Evolutionary conservation across 2,113 vertebrate species (phyloP).

Genomic region (Origma solitaria): DNA sequence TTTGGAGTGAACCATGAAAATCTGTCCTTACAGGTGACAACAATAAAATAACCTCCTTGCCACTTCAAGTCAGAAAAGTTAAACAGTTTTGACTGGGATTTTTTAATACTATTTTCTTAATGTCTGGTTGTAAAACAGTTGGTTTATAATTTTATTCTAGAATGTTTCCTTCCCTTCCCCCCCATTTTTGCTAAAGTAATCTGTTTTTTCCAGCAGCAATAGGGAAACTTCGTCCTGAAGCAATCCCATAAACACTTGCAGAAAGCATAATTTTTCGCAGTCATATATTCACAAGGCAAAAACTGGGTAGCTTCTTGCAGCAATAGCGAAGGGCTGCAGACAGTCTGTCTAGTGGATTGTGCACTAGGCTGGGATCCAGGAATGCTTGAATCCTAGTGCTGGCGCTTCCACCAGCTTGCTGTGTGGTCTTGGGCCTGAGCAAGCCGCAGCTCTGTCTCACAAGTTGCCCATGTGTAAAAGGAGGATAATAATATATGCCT

Average conservation of each 20-base stretch:
- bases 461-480: neutral
- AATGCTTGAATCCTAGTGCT: conserved; percentile 45
- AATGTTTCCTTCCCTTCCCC: neutral
- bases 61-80: neutral
- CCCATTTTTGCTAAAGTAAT: neutral
- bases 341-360: conserved; percentile 58
- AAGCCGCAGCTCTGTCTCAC: conserved; percentile 15
- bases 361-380: conserved; percentile 57
- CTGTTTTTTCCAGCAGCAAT: conserved; percentile 1
- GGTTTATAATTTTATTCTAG: neutral
- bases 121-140: neutral
- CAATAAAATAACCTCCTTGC: neutral
- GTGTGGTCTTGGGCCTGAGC: conserved; percentile 55
- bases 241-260: conserved; percentile 35
- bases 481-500: conserved; percentile 39
- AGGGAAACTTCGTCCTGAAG: conserved; percentile 11
- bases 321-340: conserved; percentile 31
- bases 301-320: conserved; percentile 3
- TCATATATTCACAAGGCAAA: conserved; percentile 37
- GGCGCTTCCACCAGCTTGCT: conserved; percentile 36
- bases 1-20: neutral
- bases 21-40: neutral
- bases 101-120: neutral
- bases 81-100: neutral
- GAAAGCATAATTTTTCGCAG: conserved; percentile 42